Evolutionary conservation across 1,140 invertebrate genomes (phyloP).

Genomic region (Bombyx mori): DNA sequence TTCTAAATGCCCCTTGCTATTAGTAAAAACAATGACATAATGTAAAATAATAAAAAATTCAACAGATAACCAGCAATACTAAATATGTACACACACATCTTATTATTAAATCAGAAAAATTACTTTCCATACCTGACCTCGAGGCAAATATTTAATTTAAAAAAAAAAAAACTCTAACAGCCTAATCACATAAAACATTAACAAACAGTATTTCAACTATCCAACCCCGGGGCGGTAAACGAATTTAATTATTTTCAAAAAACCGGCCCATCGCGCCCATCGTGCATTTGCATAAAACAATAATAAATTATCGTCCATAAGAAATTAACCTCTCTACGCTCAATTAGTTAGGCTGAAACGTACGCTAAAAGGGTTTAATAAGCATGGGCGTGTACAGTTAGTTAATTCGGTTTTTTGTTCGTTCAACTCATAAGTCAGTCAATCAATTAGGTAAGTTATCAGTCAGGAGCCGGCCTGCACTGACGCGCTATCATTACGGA

Average conservation of each 20-base stretch:
- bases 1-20: too few relatives aligned
- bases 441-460: conserved; percentile 48
- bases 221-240: conserved; percentile 34
- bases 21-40: too few relatives aligned
- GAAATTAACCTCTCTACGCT: conserved; percentile 60
- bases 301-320: conserved; percentile 59
- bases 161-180: conserved; percentile 13
- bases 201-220: conserved; percentile 36
- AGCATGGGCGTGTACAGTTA: conserved; percentile 17
- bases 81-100: not conserved
- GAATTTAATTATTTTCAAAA: conserved; percentile 62
- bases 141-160: not conserved
- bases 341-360: conserved; percentile 47
- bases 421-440: conserved; percentile 29
- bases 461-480: conserved; percentile 24
- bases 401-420: conserved; percentile 26
- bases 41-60: too few relatives aligned
- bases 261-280: conserved; percentile 21
- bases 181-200: conserved; percentile 54
- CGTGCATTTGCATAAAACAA: conserved; percentile 61
- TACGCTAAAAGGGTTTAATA: conserved; percentile 59
- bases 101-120: too few relatives aligned
- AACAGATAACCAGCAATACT: not conserved
- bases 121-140: too few relatives aligned
- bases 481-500: too few relatives aligned